Evolutionary conservation across 2,888 invertebrate species (phyloP), one percentile per base, ranked within the genome.

Genomic region (Plagodis dolabraria): DNA sequence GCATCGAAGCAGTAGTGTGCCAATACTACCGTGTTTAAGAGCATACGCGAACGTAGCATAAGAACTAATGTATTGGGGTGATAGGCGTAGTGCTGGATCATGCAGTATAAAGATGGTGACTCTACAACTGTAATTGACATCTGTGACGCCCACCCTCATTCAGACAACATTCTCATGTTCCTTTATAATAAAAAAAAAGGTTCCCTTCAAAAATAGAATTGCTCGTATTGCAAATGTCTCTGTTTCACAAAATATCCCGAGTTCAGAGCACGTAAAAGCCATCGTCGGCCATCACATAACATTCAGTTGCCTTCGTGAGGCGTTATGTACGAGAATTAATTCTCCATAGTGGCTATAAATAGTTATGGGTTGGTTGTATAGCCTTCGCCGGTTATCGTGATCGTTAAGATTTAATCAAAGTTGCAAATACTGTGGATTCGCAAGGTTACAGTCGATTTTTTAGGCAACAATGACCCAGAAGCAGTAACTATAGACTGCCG

Each of bases 381-480:
- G 61, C 65, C 69, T 67, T 67, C 67, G 65, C 62, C 67, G 65
- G 62, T 60, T 58, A 55, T 64, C 71, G 71, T 69, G 74, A 67
- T 82, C 85, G 79, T 85, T 84, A 85, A 74, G 72, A 71, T 77
- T 79, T 78, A 81, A 83, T 85, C 81, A 81, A 77, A 72, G 68
- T 73, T 72, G 78, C 80, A 82, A 83, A 85, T 83, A 82, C 74
- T 67, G 74, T 76, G 68, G 76, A 68, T 70, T 72, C 49, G n/a
- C 64, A 68, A 64, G 66, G 62, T 57, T 54, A 8, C 38, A n/a
- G 8, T 50, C 38, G 8, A 38, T 8, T 38, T n/a, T 7, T 38
- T 38, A 38, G 38, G 5, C 38, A 22, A 22, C 22, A 4, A 22
- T 38, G 38, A 38, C 38, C n/a, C 7, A 38, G 38, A 38, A 5